Evolutionary conservation across 2,113 vertebrate genomes (phyloP).

Genomic region (Myrmecobius fasciatus): DNA sequence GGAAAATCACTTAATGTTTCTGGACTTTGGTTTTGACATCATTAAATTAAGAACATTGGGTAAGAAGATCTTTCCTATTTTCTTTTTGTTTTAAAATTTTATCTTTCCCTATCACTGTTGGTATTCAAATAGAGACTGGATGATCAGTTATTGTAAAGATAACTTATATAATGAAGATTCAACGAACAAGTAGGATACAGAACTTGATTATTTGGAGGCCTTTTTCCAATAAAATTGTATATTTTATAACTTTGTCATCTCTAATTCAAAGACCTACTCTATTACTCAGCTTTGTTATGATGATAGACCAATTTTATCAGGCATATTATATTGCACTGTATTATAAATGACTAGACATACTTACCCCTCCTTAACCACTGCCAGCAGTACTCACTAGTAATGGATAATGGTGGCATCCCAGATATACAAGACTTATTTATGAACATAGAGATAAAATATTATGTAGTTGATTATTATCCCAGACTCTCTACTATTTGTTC

Average conservation of each 20-base stretch:
- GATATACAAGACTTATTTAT: not conserved
- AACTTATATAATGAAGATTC: not conserved
- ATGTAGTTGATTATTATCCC: not conserved
- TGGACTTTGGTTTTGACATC: not conserved
- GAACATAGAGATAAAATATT: not conserved
- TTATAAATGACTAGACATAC: not conserved
- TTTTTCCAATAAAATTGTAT: not conserved
- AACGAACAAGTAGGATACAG: not conserved
- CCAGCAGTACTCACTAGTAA: not conserved
- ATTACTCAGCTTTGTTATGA: not conserved
- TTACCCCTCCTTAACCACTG: not conserved
- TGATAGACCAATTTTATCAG: not conserved
- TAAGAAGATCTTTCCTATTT: not conserved
- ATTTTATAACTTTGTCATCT: not conserved
- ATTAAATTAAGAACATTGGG: not conserved
- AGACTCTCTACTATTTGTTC: not conserved
- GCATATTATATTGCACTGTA: not conserved
- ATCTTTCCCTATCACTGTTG: not conserved
- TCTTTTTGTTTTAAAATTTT: not conserved
- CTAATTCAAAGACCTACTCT: not conserved
- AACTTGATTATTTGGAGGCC: not conserved
- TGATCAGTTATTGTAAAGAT: not conserved
- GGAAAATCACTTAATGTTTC: not conserved
- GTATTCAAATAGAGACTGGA: not conserved
- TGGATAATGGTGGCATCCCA: not conserved